Evolutionary conservation across 2,113 vertebrate species (phyloP), one percentile per base, ranked within the genome.

Genomic region (Zosterops hypoxanthus): DNA sequence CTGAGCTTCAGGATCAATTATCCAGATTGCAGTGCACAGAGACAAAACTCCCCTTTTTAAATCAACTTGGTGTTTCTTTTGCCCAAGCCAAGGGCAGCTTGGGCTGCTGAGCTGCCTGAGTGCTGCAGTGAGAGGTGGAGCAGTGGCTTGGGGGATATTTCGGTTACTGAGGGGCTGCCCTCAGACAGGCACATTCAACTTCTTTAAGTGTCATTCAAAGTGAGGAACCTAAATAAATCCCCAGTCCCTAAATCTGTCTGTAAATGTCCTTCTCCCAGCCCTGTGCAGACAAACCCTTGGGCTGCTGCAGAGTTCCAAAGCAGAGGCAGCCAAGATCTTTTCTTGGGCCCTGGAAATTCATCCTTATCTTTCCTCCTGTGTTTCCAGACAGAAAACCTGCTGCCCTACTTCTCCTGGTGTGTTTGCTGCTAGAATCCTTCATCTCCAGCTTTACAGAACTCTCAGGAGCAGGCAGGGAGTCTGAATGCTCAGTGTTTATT

Each of bases 131-230:
- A 14, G 47, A 75, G 53, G 24, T 39, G 61, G 33, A 41, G 69
- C 78, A 53, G 78, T 8, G 61, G 44, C 24, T 69, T 1, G 8
- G 47, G 0, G 9, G 22, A 2, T 0, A 26, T 2, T 7, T 47
- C 39, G 31, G 24, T 3, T 4, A 3, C 11, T 26, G 24, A 26
- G 47, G 25, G 14, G 6, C 24, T 34, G 5, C n/a, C 42, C 55
- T 61, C 70, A 55, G 7, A 47, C 2, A 2, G 36, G 6, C 41
- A 76, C 63, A 36, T 10, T 8, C n/a, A 22, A 7, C 61, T 47
- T 0, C 31, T 47, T 5, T 1, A 8, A 3, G 28, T 39, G 36
- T 6, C 28, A 29, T 8, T 34, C 31, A 5, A 26, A 39, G 36
- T 29, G 69, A 73, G 52, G 44, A 59, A 33, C 33, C 26, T 3